Evolutionary conservation across 2,797 vertebrate species (phyloP).

Genomic region (Delichon dasypus): DNA sequence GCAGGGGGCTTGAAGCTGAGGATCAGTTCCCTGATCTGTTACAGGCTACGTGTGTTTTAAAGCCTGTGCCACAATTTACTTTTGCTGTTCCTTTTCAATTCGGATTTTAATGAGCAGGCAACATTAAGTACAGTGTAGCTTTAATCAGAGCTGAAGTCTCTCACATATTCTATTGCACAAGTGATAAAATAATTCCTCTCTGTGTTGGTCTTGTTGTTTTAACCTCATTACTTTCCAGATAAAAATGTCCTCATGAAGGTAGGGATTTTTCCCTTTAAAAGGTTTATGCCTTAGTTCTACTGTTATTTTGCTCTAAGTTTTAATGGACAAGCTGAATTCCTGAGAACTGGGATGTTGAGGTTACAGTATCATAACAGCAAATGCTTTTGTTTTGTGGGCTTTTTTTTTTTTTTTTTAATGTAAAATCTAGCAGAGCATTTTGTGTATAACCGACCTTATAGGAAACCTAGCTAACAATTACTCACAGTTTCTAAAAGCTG

Average conservation of each 20-base stretch:
- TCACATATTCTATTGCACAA: not conserved
- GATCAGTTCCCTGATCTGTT: not conserved
- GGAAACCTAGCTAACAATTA: not conserved
- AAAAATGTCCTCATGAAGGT: not conserved
- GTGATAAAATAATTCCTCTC: not conserved
- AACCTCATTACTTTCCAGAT: not conserved
- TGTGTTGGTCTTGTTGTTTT: not conserved
- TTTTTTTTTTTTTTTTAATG: not conserved
- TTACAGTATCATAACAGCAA: not conserved
- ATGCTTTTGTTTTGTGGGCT: not conserved
- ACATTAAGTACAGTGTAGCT: not conserved
- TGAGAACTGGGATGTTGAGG: slow-evolving; percentile 12
- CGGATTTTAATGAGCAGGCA: not conserved
- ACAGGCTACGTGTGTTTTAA: accelerated
- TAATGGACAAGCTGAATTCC: slow-evolving; percentile 23
- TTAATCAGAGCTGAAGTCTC: not conserved
- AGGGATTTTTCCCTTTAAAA: not conserved
- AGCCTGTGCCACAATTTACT: not conserved
- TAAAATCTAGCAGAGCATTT: slow-evolving; percentile 42
- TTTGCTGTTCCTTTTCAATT: not conserved
- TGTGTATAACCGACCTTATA: slow-evolving; percentile 25
- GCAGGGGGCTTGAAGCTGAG: not conserved
- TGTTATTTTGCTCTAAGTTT: slow-evolving; percentile 4
- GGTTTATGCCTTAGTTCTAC: not conserved
- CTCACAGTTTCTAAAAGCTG: slow-evolving; percentile 10